Conservation (phyloP, 2,113 vertebrate species). For the Lampris megalopsis region DNA sequence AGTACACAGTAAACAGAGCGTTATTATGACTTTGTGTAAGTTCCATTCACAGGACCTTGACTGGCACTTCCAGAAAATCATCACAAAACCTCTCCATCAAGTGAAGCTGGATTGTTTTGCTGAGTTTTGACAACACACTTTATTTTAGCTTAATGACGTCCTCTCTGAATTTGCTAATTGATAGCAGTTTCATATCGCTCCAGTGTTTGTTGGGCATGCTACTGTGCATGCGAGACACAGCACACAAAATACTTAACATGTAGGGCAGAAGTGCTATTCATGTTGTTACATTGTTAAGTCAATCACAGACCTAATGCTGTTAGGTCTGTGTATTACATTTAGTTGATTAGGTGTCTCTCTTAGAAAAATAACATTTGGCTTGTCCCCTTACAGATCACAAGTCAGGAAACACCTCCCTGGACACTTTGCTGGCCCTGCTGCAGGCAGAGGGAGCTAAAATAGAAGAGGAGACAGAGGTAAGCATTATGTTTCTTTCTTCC, state of each 20-base stretch:
- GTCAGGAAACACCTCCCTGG: slow-evolving; percentile 89
- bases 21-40: slow-evolving; percentile 6
- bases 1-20: slow-evolving; percentile 36
- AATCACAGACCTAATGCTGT: background rate
- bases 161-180: background rate
- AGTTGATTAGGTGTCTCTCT: background rate
- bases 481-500: slow-evolving; percentile 3
- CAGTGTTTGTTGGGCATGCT: background rate
- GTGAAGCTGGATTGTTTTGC: slow-evolving; percentile 7
- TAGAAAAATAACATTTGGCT: slow-evolving; percentile 16
- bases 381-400: slow-evolving; percentile 85
- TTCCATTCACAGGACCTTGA: slow-evolving; percentile 7
- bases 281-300: background rate
- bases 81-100: slow-evolving; percentile 12
- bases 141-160: background rate
- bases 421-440: slow-evolving; percentile 92
- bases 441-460: slow-evolving; percentile 97
- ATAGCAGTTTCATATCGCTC: background rate
- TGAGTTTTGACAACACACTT: slow-evolving; percentile 6
- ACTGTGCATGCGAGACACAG: background rate
- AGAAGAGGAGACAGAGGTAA: slow-evolving; percentile 98
- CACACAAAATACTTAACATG: too few species aligned
- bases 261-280: background rate
- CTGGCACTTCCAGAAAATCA: background rate
- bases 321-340: background rate